These are phyloP conservation scores for Phoeniculus purpureus DNA, from an alignment of 2,797 vertebrate genomes.

Conservation along the genomic window DNA sequence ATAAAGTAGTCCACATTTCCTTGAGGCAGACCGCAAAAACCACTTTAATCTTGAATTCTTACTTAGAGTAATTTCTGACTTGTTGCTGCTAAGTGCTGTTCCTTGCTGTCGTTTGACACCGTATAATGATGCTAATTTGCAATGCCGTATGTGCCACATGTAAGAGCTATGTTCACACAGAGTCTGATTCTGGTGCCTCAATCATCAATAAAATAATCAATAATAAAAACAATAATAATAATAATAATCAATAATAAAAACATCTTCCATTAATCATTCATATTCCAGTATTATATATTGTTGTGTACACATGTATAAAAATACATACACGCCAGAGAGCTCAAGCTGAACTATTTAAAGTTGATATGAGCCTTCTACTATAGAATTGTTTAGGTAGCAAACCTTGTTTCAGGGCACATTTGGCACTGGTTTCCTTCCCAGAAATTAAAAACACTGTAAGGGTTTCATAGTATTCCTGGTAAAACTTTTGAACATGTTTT, in stretches of 20 bases:
- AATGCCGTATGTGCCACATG: background rate
- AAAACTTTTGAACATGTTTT: background rate
- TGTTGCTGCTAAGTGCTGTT: background rate
- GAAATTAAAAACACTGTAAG: background rate
- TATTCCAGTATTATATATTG: background rate
- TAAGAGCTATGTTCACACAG: background rate
- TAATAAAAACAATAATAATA: too few species aligned
- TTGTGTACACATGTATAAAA: accelerated
- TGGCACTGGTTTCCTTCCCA: background rate
- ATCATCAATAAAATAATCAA: background rate
- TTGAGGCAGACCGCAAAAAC: background rate
- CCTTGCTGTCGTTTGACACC: background rate
- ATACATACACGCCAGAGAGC: background rate
- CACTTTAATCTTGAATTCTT: background rate
- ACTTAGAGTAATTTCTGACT: background rate
- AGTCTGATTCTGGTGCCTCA: background rate
- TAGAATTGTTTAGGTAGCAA: background rate
- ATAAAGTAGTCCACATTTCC: background rate
- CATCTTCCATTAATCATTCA: background rate
- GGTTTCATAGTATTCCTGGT: background rate
- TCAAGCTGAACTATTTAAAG: background rate
- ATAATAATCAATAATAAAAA: too few species aligned
- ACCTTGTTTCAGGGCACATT: background rate
- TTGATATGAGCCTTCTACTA: background rate
- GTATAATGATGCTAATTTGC: background rate